phyloP scores from a whole-genome alignment of 2,113 vertebrate genomes.

The Nesogale talazaci region DNA sequence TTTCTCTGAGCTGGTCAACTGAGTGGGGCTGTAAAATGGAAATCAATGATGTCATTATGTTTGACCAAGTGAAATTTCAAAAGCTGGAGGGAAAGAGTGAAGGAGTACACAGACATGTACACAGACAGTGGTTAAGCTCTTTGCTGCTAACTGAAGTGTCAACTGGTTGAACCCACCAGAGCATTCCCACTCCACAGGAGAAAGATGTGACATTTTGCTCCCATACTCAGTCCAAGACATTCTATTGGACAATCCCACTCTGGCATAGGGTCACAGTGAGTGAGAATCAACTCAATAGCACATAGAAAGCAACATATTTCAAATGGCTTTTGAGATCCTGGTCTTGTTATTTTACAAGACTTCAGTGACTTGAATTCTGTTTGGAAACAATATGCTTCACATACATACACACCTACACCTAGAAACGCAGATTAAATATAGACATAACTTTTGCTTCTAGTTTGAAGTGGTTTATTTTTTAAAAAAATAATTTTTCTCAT shows the following conservation, averaged over 20 bases:
- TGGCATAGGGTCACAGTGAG: no score
- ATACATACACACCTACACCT: background rate
- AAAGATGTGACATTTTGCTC: no score
- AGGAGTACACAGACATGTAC: no score
- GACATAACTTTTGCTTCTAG: background rate
- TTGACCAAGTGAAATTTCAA: background rate
- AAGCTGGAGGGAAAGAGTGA: background rate
- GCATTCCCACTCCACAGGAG: no score
- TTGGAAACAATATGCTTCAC: background rate
- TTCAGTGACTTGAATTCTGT: background rate
- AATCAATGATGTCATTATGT: background rate
- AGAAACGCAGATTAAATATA: background rate
- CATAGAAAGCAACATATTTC: background rate
- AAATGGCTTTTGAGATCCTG: background rate
- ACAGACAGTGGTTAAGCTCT: no score
- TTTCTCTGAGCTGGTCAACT: background rate
- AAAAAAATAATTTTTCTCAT: no score
- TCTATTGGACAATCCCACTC: no score
- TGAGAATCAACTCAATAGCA: no score
- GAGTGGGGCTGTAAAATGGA: background rate
- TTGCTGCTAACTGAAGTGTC: no score
- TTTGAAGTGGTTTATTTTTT: background rate
- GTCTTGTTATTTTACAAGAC: background rate
- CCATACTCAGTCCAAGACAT: no score
- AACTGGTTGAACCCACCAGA: no score